Conservation (phyloP, 2,888 invertebrate species). For the Troglohyphantes excavatus region DNA sequence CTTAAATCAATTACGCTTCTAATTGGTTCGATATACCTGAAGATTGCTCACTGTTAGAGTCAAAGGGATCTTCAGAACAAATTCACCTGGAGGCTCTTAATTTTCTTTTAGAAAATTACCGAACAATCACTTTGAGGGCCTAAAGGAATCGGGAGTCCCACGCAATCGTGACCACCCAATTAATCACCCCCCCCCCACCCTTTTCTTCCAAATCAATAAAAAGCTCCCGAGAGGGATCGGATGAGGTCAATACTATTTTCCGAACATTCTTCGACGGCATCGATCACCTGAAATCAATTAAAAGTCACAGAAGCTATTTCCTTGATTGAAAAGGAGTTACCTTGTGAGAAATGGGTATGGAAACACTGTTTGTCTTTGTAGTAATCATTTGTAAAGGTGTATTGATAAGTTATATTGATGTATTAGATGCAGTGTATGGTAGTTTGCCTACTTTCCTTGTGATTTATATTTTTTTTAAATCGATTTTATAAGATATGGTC, state of each 20-base stretch:
- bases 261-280: not conserved
- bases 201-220: conserved; percentile 15
- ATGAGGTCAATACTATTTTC: not conserved
- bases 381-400: no score
- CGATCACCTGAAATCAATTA: not conserved
- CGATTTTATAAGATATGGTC: no score
- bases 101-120: not conserved
- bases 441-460: no score
- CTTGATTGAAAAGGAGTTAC: conserved; percentile 14
- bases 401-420: no score
- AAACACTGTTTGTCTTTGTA: not conserved
- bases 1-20: no score
- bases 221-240: not conserved
- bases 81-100: not conserved
- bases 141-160: not conserved
- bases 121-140: not conserved
- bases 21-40: no score
- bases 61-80: not conserved
- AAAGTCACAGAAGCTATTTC: not conserved
- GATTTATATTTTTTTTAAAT: no score
- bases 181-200: not conserved
- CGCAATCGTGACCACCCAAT: not conserved
- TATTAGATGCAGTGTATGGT: no score
- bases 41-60: no score
- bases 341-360: not conserved